Conservation (phyloP, 2,797 vertebrate species). For the Poecile montanus region DNA sequence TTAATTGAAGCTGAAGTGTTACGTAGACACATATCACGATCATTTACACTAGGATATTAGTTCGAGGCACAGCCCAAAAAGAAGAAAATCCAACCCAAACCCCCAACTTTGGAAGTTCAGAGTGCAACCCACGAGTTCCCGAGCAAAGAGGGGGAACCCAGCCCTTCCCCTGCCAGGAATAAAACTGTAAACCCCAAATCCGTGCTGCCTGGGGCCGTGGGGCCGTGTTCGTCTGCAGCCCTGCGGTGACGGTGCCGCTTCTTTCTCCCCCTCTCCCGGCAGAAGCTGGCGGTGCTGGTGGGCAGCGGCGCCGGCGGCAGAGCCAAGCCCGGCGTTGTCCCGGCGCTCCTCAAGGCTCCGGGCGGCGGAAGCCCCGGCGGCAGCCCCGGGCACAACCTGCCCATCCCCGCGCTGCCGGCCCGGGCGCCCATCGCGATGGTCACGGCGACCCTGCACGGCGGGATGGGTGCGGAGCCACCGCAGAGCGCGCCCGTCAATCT, state of each 20-base stretch:
- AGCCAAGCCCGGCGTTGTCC: slow-evolving; percentile 74
- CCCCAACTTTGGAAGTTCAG: neutral
- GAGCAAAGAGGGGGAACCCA: neutral
- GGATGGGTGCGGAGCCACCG: slow-evolving; percentile 79
- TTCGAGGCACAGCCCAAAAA: neutral
- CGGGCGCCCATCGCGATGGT: slow-evolving; percentile 87
- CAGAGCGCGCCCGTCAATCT: slow-evolving; percentile 83
- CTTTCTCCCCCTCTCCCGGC: slow-evolving; percentile 50
- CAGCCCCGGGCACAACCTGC: slow-evolving; percentile 73
- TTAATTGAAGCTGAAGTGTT: neutral
- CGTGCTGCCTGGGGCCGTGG: neutral
- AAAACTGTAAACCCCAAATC: neutral
- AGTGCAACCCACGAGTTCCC: neutral
- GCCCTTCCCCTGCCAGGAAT: neutral
- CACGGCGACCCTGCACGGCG: slow-evolving; percentile 85
- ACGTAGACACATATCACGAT: neutral
- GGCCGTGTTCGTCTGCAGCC: neutral
- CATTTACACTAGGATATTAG: neutral
- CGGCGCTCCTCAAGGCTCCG: slow-evolving; percentile 77
- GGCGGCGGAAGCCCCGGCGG: neutral
- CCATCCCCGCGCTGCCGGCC: slow-evolving; percentile 82
- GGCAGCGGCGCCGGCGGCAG: slow-evolving; percentile 50
- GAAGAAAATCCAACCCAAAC: neutral
- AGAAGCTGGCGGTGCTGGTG: slow-evolving; percentile 83
- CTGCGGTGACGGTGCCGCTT: neutral